Base-by-base conservation (phyloP, 2,888 invertebrate species). In the Hydropsyche betteni region DNA sequence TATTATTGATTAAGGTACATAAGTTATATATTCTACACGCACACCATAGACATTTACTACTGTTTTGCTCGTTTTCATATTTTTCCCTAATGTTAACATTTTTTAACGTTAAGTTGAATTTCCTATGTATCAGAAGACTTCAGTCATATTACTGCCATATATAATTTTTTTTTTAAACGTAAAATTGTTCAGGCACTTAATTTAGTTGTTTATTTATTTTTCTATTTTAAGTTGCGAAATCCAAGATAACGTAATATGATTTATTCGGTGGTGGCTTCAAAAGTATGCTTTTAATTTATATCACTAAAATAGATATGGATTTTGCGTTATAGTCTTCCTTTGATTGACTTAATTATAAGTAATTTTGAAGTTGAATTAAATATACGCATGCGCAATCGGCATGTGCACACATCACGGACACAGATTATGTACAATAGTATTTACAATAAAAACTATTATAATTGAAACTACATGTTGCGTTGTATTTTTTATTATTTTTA, bases 401-500 rank as follows among this genome's bases (percentile, higher is more conserved):
- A 8, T 8, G 34, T 69, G 44, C 44, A 44, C 69, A n/a, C 69
- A 44, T 44, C 44, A 44, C 44, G 10, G 10, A 44, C 6, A 52
- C 24, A 70, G n/a, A 70, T 69, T 44, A 38, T 69, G 14, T 44
- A 69, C 38, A 14, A 50, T 69, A 50, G 14, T n/a, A 38, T 51
- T 12, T 70, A 70, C 14, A 51, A 51, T 70, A 33, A 33, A 53
- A 12, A 8, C 24, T 70, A 14, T 52, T 51, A 51, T 70, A 70
- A 24, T 70, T 70, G 34, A 38, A 68, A 68, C 51, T 51, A 14
- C 51, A 69, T 24, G 51, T 44, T 69, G 44, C 51, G 16, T 50
- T 64, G 64, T 69, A 69, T 69, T 69, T 24, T 44, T 68, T 68
- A 69, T 69, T 24, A 53, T 51, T 70, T 33, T 53, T 53, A 70